phyloP scores from a whole-genome alignment of 1,140 invertebrate genomes.

The Ceratosolen fusciceps region DNA sequence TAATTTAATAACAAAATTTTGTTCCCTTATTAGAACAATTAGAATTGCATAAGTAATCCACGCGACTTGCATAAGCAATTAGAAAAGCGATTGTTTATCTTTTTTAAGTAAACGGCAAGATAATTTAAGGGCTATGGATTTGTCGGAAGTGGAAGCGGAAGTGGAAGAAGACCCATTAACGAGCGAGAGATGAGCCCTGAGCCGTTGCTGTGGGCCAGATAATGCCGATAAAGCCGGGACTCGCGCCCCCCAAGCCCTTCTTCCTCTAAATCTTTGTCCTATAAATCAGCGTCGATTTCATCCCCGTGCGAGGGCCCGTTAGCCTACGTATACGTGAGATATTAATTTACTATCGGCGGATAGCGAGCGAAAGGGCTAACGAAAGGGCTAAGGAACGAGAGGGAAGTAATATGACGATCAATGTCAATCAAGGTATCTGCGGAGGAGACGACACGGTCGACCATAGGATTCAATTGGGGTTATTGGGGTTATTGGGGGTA shows the following conservation, averaged over 20 bases:
- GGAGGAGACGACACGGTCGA: neutral
- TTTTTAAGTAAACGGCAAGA: too few species aligned
- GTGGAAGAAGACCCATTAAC: neutral
- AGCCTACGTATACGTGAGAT: slow-evolving; percentile 59
- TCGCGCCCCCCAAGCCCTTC: neutral
- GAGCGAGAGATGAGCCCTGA: slow-evolving; percentile 21
- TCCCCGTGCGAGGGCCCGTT: slow-evolving; percentile 61
- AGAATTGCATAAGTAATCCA: too few species aligned
- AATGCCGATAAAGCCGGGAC: slow-evolving; percentile 53
- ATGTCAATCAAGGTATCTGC: slow-evolving; percentile 54
- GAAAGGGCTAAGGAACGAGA: slow-evolving; percentile 46
- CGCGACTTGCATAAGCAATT: too few species aligned
- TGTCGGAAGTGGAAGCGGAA: neutral
- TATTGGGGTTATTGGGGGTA: too few species aligned
- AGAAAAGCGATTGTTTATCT: too few species aligned
- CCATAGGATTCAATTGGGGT: slow-evolving; percentile 11
- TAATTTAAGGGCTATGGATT: too few species aligned
- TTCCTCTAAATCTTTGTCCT: slow-evolving; percentile 52
- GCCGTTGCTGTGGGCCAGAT: slow-evolving; percentile 37
- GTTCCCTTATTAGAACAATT: too few species aligned
- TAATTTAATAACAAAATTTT: too few species aligned
- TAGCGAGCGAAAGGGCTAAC: slow-evolving; percentile 32
- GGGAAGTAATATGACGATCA: slow-evolving; percentile 46
- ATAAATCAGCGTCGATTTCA: slow-evolving; percentile 67
- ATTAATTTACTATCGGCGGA: slow-evolving; percentile 64